phyloP scores from a whole-genome alignment of 2,888 invertebrate species.

The Zeuzera pyrina region DNA sequence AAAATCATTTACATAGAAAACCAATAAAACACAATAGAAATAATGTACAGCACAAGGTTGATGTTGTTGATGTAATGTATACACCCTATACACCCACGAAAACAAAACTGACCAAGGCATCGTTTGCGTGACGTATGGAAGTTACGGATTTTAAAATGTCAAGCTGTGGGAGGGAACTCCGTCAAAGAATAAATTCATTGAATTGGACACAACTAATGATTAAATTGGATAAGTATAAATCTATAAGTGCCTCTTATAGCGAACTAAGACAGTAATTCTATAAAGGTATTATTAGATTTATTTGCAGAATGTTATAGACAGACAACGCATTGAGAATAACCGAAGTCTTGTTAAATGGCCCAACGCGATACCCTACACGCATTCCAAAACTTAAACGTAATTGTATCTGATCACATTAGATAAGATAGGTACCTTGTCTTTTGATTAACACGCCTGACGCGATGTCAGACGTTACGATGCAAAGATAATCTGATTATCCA shows the following conservation, averaged over 20 bases:
- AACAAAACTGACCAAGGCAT: conserved; percentile 27
- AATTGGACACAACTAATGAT: conserved; percentile 4
- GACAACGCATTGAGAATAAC: too few relatives aligned
- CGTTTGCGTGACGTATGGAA: conserved; percentile 11
- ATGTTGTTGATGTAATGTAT: conserved; percentile 28
- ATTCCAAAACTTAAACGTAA: background rate
- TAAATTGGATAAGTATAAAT: too few relatives aligned
- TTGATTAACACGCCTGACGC: background rate
- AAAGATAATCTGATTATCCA: background rate
- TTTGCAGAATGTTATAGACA: too few relatives aligned
- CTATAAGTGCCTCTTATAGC: too few relatives aligned
- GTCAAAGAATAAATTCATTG: conserved; percentile 8
- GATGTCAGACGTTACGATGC: background rate
- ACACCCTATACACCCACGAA: conserved; percentile 26
- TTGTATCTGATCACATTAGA: background rate
- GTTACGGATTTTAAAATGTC: conserved; percentile 14
- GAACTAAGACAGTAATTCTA: too few relatives aligned
- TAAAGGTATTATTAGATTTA: too few relatives aligned
- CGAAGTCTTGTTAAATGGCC: background rate
- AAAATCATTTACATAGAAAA: conserved; percentile 19
- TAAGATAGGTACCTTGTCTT: background rate
- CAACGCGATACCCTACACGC: background rate
- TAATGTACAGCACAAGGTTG: conserved; percentile 29
- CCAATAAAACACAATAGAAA: conserved; percentile 21
- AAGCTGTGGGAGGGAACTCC: conserved; percentile 11